Conservation (phyloP, 1,140 invertebrate species). For the Drosophila eugracilis region DNA sequence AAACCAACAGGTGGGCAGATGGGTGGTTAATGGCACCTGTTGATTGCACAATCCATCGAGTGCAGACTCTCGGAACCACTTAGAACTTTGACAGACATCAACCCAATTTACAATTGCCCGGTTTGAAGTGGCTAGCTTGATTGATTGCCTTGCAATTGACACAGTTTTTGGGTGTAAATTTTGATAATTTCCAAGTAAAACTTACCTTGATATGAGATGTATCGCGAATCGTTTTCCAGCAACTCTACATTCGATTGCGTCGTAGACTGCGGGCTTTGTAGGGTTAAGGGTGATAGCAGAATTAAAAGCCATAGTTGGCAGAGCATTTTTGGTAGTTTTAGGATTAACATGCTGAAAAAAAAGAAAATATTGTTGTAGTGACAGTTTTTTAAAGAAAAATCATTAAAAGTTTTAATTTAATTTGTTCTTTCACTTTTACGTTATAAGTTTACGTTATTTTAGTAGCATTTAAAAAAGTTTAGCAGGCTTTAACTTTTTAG, state of each 20-base stretch:
- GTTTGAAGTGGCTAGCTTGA: constrained; percentile 46
- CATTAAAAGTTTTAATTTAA: no score
- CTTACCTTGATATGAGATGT: constrained; percentile 86
- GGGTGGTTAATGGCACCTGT: constrained; percentile 30
- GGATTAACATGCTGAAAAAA: constrained; percentile 74
- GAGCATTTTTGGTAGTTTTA: constrained; percentile 74
- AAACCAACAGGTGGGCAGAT: constrained; percentile 13
- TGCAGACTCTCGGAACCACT: constrained; percentile 50
- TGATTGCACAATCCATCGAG: constrained; percentile 48
- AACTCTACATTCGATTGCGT: constrained; percentile 64
- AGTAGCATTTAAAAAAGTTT: no score
- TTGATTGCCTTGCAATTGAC: constrained; percentile 77
- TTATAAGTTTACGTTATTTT: no score
- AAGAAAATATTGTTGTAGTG: neutral
- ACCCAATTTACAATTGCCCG: constrained; percentile 55
- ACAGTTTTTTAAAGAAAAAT: neutral
- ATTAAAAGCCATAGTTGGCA: constrained; percentile 35
- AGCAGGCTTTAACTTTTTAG: no score
- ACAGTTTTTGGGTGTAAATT: constrained; percentile 48
- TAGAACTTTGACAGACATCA: constrained; percentile 60
- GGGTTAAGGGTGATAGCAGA: constrained; percentile 47
- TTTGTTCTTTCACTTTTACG: no score
- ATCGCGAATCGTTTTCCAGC: constrained; percentile 83
- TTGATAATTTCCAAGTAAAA: constrained; percentile 60
- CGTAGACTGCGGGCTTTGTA: constrained; percentile 35